Conservation (phyloP, 1,140 invertebrate genomes). For the Theocolax elegans region DNA sequence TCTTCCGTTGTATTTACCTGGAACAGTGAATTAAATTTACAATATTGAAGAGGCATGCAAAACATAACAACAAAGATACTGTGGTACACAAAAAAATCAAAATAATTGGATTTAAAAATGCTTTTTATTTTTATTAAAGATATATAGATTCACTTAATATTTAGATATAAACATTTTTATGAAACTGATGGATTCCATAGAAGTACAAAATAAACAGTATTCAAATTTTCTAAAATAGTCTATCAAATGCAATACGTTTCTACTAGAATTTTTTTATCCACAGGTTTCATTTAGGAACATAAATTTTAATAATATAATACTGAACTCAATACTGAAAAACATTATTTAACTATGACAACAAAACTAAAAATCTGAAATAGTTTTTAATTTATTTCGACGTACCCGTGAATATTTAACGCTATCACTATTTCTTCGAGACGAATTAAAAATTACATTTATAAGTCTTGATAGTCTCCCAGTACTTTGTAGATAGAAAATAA, state of each 20-base stretch:
- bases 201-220: too few species aligned
- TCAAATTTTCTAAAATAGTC: background rate
- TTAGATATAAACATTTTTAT: background rate
- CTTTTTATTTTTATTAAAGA: background rate
- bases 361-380: background rate
- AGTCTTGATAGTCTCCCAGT: background rate
- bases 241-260: background rate
- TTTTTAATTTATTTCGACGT: slow-evolving; percentile 8
- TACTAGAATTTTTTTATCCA: background rate
- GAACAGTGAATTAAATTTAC: slow-evolving; percentile 3
- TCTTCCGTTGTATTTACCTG: slow-evolving; percentile 32
- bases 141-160: background rate
- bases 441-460: slow-evolving; percentile 11
- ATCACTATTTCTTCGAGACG: slow-evolving; percentile 10
- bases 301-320: background rate
- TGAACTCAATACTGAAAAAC: background rate
- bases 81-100: background rate
- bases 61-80: background rate
- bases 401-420: slow-evolving; percentile 28
- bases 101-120: background rate
- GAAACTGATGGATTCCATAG: background rate
- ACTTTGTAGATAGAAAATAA: background rate
- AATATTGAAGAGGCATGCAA: slow-evolving; percentile 1
- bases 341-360: background rate
- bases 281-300: background rate